Base-by-base conservation (phyloP, 2,888 invertebrate species). In the Drosophila affinis region DNA sequence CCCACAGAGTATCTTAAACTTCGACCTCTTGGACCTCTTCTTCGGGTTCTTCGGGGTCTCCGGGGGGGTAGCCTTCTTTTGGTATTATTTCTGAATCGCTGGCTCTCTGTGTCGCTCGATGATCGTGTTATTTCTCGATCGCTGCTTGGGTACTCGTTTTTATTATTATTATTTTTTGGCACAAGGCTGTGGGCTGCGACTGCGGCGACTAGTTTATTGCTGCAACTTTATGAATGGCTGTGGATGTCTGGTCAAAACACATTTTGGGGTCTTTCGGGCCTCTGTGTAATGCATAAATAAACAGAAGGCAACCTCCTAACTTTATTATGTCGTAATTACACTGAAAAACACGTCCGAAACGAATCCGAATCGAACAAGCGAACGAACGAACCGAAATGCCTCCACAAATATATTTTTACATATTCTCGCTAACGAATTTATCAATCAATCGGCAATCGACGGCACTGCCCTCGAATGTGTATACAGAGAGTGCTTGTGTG, bases 361-460 rank as follows among this genome's bases (percentile, higher is more conserved):
- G 29, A 77, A 78, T 58, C 69, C 62, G 59, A 39, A 51, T 67
- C 60, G 44, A 55, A 32, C 27, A 4, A 10, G 24, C 48, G 46
- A 51, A 64, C 60, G 44, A 55, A 32, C 27, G 7, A 10, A 32
- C 48, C 17, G 18, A 55, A 53, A 64, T 39, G 29, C 39, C 24
- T 56, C 48, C 47, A 46, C 59, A 46, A 46, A 29, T 29, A 29
- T 21, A 34, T 51, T 48, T 82, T 77, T 82, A 69, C 72, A 75
- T 63, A 63, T 81, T 62, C 58, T 47, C 64, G 80, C 88, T 86
- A 87, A 85, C 80, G 80, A 87, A 82, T 85, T 85, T 82, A 82
- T 87, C 83, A 79, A 86, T 87, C 86, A 82, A 81, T 61, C 39
- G 63, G 60, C 65, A 61, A 77, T 48, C 53, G 65, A 71, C 49